A percentile compares a stretch with the other conserved stretches of the same genome.
These are phyloP conservation scores for Trematomus loennbergii DNA, from an alignment of 2,113 vertebrate species.

Conservation along the genomic window DNA sequence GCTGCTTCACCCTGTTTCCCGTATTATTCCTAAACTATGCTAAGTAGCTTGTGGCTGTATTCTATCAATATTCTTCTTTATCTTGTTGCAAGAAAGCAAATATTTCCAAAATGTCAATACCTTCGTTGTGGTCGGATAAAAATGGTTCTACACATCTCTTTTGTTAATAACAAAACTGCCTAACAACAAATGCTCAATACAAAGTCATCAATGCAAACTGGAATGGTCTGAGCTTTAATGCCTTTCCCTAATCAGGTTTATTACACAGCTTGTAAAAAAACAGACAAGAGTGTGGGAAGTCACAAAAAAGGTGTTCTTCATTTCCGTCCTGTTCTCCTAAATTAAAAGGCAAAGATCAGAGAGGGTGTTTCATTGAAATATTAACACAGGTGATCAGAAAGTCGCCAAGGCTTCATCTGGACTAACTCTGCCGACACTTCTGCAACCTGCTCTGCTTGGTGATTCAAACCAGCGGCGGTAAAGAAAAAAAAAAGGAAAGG, in stretches of 20 bases:
- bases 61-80: neutral
- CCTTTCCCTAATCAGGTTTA: slow-evolving; percentile 49
- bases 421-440: slow-evolving; percentile 72
- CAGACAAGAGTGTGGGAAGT: slow-evolving; percentile 69
- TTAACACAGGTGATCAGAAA: slow-evolving; percentile 71
- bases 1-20: neutral
- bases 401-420: slow-evolving; percentile 68
- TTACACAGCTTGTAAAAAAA: slow-evolving; percentile 70
- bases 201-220: neutral
- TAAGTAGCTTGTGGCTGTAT: neutral
- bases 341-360: slow-evolving; percentile 74
- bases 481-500: slow-evolving; percentile 37
- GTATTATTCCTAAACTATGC: neutral
- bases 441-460: slow-evolving; percentile 65
- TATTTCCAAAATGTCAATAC: neutral
- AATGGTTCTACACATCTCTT: neutral
- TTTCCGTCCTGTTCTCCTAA: slow-evolving; percentile 61
- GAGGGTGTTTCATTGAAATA: slow-evolving; percentile 71
- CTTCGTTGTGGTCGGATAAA: neutral
- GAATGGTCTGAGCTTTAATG: slow-evolving; percentile 3
- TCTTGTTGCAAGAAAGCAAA: neutral
- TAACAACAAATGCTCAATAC: neutral
- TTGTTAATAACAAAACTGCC: neutral
- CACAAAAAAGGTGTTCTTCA: slow-evolving; percentile 73
- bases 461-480: slow-evolving; percentile 66